Evolutionary conservation across 2,888 invertebrate genomes (phyloP).

Genomic region (Calliopum simillimum): DNA sequence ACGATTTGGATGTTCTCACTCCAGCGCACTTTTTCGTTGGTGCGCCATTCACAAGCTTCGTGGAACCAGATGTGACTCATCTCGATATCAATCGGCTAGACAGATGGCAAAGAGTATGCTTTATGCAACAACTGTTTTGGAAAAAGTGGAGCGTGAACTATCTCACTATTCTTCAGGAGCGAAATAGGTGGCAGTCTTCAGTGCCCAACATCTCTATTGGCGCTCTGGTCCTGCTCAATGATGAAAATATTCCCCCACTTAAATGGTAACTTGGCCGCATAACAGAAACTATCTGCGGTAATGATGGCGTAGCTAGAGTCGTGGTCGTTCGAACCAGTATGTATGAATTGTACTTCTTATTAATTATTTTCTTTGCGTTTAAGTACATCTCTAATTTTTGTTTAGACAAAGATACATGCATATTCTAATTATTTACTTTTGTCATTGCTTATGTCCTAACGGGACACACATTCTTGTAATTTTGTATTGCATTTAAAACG

Average conservation of each 20-base stretch:
- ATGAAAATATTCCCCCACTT: constrained; percentile 34
- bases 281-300: constrained; percentile 12
- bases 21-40: constrained; percentile 34
- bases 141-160: constrained; percentile 38
- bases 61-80: constrained; percentile 30
- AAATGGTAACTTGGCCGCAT: constrained; percentile 25
- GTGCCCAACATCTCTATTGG: constrained; percentile 4
- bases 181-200: constrained; percentile 38
- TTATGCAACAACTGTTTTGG: constrained; percentile 44
- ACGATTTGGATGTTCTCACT: constrained; percentile 39
- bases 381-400: no score
- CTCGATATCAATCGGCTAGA: constrained; percentile 23
- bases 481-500: no score
- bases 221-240: constrained; percentile 39
- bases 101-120: constrained; percentile 42
- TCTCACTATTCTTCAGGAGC: constrained; percentile 38
- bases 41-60: constrained; percentile 15
- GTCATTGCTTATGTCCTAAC: no score
- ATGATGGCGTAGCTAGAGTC: constrained; percentile 29
- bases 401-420: no score
- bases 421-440: no score
- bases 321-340: not conserved
- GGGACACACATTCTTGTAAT: no score
- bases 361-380: no score
- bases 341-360: no score